A percentile compares a stretch with the other conserved stretches of the same genome.
Evolutionary conservation across 2,888 invertebrate species (phyloP).

Genomic region (Pristionchus maxplancki): DNA sequence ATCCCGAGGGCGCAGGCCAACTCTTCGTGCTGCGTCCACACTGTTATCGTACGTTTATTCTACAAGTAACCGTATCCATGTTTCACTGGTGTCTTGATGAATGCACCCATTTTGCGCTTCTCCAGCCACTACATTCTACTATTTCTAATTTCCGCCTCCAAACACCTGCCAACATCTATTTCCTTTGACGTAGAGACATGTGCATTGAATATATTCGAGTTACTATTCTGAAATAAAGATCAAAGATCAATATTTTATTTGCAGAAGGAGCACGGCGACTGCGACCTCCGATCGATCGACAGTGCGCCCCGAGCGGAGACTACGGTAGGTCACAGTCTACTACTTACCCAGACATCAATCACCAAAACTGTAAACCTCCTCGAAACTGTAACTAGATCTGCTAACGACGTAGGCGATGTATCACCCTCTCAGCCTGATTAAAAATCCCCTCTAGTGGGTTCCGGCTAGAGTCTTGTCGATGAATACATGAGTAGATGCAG

Average conservation of each 20-base stretch:
- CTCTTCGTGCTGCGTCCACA: slow-evolving; percentile 33
- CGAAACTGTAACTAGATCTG: background rate
- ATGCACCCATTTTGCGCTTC: too few species aligned
- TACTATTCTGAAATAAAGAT: background rate
- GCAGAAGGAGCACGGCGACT: slow-evolving; percentile 48
- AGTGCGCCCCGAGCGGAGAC: background rate
- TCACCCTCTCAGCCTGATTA: background rate
- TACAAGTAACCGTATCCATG: too few species aligned
- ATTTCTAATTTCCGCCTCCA: too few species aligned
- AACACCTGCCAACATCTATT: background rate
- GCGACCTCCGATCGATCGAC: slow-evolving; percentile 24
- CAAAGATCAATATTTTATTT: background rate
- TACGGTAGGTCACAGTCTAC: background rate
- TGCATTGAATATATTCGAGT: too few species aligned
- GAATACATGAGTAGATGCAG: background rate
- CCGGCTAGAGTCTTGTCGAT: background rate
- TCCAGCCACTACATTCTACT: too few species aligned
- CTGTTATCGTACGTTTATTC: slow-evolving; percentile 4
- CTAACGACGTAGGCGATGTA: too few species aligned
- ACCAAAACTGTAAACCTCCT: background rate
- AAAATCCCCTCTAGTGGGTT: background rate
- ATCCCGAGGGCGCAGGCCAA: background rate
- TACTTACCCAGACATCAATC: background rate
- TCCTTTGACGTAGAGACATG: background rate
- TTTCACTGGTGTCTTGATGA: too few species aligned